Percentiles rank a stretch among this genome's conserved stretches.
Conservation (phyloP, 2,797 vertebrate genomes). For the Zenarchopterus dispar region DNA sequence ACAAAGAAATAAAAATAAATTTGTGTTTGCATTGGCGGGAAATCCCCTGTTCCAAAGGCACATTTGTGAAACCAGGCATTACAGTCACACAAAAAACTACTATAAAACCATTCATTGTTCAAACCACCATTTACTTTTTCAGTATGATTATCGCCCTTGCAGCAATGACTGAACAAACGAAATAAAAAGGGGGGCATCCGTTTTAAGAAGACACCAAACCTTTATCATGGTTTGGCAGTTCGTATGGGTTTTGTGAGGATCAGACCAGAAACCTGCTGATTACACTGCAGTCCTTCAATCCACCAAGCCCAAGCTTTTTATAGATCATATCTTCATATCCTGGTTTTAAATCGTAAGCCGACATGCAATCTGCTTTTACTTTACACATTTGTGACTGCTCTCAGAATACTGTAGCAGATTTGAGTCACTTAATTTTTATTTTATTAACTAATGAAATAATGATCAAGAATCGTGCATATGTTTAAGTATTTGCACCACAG, state of each 20-base stretch:
- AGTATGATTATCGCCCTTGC: conserved; percentile 30
- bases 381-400: conserved; percentile 8
- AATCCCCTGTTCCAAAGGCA: conserved; percentile 7
- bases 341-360: conserved; percentile 17
- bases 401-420: not conserved
- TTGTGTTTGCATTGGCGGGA: conserved; percentile 1
- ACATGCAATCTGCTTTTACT: conserved; percentile 28
- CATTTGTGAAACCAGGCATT: conserved; percentile 15
- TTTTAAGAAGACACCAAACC: conserved; percentile 16
- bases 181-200: conserved; percentile 21
- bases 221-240: conserved; percentile 27
- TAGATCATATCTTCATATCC: conserved; percentile 13
- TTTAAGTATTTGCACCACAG: too few species aligned
- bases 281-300: conserved; percentile 13
- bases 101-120: conserved; percentile 29
- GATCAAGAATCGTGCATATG: too few species aligned
- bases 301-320: conserved; percentile 14
- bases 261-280: conserved; percentile 18
- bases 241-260: conserved; percentile 6
- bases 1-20: conserved; percentile 1
- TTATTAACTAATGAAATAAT: not conserved
- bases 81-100: conserved; percentile 16
- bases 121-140: conserved; percentile 45
- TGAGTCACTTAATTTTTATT: not conserved
- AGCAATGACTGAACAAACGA: conserved; percentile 17